phyloP scores from a whole-genome alignment of 1,140 invertebrate species.

The Bombus huntii region DNA sequence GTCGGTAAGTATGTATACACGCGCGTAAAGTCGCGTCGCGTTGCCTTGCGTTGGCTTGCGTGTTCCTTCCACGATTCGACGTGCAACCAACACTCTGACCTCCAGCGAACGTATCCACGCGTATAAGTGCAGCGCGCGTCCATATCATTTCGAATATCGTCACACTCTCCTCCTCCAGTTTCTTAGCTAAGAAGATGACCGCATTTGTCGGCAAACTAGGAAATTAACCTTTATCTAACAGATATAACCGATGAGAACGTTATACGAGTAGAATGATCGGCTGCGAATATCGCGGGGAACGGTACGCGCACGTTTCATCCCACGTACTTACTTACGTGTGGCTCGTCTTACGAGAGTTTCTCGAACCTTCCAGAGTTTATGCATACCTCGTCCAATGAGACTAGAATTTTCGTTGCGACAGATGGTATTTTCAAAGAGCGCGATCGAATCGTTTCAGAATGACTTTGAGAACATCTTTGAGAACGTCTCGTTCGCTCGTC shows the following conservation, averaged over 20 bases:
- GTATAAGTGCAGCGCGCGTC: too few species aligned
- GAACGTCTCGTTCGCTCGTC: background rate
- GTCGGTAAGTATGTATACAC: background rate
- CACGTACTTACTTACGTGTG: conserved; percentile 1
- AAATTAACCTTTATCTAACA: background rate
- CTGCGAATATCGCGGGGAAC: background rate
- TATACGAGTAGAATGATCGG: background rate
- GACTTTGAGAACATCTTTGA: too few species aligned
- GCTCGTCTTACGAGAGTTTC: conserved; percentile 16
- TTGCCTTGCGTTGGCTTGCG: background rate
- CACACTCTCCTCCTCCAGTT: background rate
- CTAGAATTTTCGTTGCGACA: background rate
- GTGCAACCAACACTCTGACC: conserved; percentile 1
- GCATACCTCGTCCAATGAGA: background rate
- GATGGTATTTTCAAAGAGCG: background rate
- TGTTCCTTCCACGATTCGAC: background rate
- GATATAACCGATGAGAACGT: background rate
- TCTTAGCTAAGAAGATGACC: background rate
- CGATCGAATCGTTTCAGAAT: background rate
- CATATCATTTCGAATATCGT: background rate
- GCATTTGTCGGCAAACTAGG: background rate
- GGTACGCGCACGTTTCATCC: conserved; percentile 2
- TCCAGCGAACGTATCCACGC: background rate
- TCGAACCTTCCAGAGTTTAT: background rate
- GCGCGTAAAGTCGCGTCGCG: background rate